phyloP scores from a whole-genome alignment of 2,797 vertebrate genomes.

The Thalassophryne amazonica region DNA sequence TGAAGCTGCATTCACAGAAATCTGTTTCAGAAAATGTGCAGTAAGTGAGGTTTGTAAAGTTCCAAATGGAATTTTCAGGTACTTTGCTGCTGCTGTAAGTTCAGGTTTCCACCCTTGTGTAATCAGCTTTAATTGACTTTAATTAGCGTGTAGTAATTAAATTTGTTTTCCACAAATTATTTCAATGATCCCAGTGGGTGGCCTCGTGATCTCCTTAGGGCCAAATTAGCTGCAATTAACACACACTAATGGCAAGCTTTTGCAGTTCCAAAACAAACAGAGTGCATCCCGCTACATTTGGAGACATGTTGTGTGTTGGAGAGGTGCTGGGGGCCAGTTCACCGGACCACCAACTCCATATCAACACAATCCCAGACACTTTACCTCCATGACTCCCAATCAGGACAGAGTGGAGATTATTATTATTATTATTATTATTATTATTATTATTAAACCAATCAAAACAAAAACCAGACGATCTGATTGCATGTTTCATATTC shows the following conservation, averaged over 20 bases:
- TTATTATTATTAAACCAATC: too few relatives aligned
- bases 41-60: slow-evolving; percentile 21
- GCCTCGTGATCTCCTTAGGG: slow-evolving; percentile 98
- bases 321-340: slow-evolving; percentile 38
- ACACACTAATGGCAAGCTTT: slow-evolving; percentile 96
- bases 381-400: slow-evolving; percentile 23
- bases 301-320: slow-evolving; percentile 66
- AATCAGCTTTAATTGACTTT: slow-evolving; percentile 92
- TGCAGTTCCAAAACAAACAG: slow-evolving; percentile 96
- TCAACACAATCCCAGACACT: slow-evolving; percentile 45
- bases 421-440: too few relatives aligned
- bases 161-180: slow-evolving; percentile 97
- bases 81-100: slow-evolving; percentile 50
- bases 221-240: slow-evolving; percentile 99
- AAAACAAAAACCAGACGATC: too few relatives aligned
- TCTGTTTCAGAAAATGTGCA: too few relatives aligned
- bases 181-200: slow-evolving; percentile 96
- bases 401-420: not conserved
- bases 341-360: slow-evolving; percentile 56
- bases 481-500: too few relatives aligned
- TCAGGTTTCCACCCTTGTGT: slow-evolving; percentile 74
- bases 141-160: slow-evolving; percentile 99
- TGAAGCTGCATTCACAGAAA: too few relatives aligned
- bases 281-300: slow-evolving; percentile 75
- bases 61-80: slow-evolving; percentile 31